Conservation (phyloP, 2,888 invertebrate species). For the Drosophila aldrichi region DNA sequence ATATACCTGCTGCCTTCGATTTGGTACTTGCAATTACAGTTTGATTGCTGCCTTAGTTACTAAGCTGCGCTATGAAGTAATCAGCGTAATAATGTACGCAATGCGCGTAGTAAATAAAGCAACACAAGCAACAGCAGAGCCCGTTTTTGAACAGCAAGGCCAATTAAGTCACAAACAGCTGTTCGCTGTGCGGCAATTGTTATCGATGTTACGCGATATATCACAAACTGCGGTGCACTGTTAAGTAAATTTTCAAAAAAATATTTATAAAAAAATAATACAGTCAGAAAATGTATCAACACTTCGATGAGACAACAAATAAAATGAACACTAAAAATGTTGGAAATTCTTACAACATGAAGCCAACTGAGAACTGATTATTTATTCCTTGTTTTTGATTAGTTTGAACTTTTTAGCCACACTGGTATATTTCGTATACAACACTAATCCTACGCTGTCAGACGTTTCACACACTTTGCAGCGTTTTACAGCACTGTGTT, state of each 20-base stretch:
- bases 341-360: neutral
- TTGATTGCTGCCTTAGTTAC: neutral
- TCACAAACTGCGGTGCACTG: slow-evolving; percentile 1
- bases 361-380: neutral
- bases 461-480: neutral
- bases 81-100: slow-evolving; percentile 41
- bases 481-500: slow-evolving; percentile 44
- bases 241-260: neutral
- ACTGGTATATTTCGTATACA: neutral
- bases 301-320: no score
- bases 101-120: slow-evolving; percentile 54
- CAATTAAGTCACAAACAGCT: slow-evolving; percentile 52
- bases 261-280: neutral
- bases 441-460: neutral
- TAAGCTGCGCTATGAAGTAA: slow-evolving; percentile 38
- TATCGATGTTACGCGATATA: slow-evolving; percentile 3
- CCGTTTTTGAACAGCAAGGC: slow-evolving; percentile 47
- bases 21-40: slow-evolving; percentile 17
- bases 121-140: slow-evolving; percentile 23
- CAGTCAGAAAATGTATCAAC: neutral
- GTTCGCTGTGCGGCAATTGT: slow-evolving; percentile 19
- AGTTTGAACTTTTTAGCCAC: neutral
- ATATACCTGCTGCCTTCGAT: slow-evolving; percentile 4
- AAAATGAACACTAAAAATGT: no score
- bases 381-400: neutral